Percentiles rank a stretch among this genome's conserved stretches.
These are phyloP conservation scores for Calliscelio sp. DNA, from an alignment of 2,888 invertebrate species.

Conservation along the genomic window DNA sequence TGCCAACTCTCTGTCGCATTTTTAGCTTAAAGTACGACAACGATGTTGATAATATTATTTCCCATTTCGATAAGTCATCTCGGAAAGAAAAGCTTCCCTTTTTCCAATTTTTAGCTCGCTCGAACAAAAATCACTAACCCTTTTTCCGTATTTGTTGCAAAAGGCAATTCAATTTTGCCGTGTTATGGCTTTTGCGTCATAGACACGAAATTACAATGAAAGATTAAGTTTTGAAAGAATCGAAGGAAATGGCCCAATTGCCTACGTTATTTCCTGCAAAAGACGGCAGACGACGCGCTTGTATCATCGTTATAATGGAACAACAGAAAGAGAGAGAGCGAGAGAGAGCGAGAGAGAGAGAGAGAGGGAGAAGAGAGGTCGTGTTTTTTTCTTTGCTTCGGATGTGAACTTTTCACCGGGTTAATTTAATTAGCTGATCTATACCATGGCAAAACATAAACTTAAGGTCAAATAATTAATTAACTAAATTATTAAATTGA, in stretches of 20 bases:
- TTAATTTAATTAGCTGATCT: slow-evolving; percentile 31
- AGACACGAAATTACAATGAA: slow-evolving; percentile 68
- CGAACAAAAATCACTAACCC: neutral
- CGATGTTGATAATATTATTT: slow-evolving; percentile 41
- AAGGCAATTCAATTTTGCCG: slow-evolving; percentile 22
- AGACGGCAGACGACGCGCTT: slow-evolving; percentile 34
- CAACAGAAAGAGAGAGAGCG: slow-evolving; percentile 20
- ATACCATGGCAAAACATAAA: neutral
- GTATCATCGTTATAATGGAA: slow-evolving; percentile 42
- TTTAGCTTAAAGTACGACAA: slow-evolving; percentile 17
- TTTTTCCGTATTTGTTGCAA: slow-evolving; percentile 34
- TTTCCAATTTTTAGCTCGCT: slow-evolving; percentile 31
- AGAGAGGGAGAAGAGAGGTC: neutral
- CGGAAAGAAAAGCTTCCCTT: slow-evolving; percentile 29
- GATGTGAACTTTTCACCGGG: neutral
- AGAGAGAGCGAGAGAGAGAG: too few species aligned
- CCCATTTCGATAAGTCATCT: slow-evolving; percentile 50
- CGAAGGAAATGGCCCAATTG: slow-evolving; percentile 69
- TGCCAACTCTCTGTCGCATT: slow-evolving; percentile 1
- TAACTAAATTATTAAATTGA: neutral
- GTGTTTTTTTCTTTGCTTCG: neutral
- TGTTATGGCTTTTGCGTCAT: slow-evolving; percentile 57
- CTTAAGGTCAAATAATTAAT: neutral
- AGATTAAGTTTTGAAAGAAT: slow-evolving; percentile 70
- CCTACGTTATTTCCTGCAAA: slow-evolving; percentile 67